phyloP scores from a whole-genome alignment of 1,140 invertebrate species.

The Brachionus koreanus region DNA sequence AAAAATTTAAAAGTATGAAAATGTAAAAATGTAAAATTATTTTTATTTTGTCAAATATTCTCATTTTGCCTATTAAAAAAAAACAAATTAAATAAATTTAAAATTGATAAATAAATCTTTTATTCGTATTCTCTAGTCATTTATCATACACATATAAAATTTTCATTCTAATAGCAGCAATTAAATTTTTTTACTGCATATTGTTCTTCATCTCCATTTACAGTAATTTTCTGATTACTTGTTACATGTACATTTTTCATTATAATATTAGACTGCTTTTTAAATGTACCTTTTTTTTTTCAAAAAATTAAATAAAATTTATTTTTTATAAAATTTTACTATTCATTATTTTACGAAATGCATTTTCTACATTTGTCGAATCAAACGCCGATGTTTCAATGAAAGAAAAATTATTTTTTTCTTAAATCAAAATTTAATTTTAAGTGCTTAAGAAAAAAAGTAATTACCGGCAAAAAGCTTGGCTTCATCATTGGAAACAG shows the following conservation, averaged over 20 bases:
- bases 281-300: background rate
- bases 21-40: no score
- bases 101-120: no score
- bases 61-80: no score
- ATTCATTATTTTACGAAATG: slow-evolving; percentile 97
- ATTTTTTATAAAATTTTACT: background rate
- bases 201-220: background rate
- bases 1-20: no score
- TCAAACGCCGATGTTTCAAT: slow-evolving; percentile 99
- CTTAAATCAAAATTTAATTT: slow-evolving; percentile 4
- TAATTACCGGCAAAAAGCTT: slow-evolving; percentile 39
- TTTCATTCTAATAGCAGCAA: background rate
- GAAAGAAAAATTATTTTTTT: slow-evolving; percentile 89
- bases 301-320: background rate
- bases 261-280: background rate
- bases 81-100: no score
- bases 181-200: background rate
- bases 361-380: slow-evolving; percentile 98
- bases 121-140: background rate
- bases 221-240: background rate
- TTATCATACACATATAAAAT: background rate
- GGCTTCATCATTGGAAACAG: slow-evolving; percentile 42
- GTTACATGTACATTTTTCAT: background rate
- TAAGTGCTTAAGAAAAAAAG: background rate
- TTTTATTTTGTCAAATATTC: no score